A percentile compares a stretch with the other conserved stretches of the same genome.
phyloP scores from a whole-genome alignment of 1,140 invertebrate genomes.

The Drosophila oshimai region DNA sequence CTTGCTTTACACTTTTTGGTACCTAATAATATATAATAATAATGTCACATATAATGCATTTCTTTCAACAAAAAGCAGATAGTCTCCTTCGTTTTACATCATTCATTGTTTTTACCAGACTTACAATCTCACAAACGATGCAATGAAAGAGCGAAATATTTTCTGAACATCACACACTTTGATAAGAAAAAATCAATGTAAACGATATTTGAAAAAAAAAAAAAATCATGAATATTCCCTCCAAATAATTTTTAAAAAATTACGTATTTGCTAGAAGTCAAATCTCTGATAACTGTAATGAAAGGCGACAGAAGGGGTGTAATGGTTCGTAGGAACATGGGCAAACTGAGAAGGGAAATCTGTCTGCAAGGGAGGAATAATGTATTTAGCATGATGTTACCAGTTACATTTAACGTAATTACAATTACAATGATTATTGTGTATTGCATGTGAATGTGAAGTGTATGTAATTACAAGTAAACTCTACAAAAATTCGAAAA shows the following conservation, averaged over 20 bases:
- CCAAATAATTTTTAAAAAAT: constrained; percentile 82
- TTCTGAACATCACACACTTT: constrained; percentile 49
- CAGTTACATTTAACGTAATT: constrained; percentile 73
- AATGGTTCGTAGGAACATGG: constrained; percentile 26
- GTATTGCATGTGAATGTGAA: constrained; percentile 77
- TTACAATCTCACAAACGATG: constrained; percentile 31
- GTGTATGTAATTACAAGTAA: constrained; percentile 74
- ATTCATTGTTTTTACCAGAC: constrained; percentile 28
- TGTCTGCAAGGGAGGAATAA: constrained; percentile 49
- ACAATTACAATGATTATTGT: constrained; percentile 76
- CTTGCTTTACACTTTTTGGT: constrained; percentile 61
- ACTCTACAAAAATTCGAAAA: constrained; percentile 29
- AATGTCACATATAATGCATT: constrained; percentile 43
- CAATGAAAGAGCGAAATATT: constrained; percentile 34
- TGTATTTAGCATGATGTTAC: constrained; percentile 77
- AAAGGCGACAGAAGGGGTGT: neutral
- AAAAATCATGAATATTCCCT: constrained; percentile 80
- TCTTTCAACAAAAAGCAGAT: constrained; percentile 36
- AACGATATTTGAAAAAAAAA: constrained; percentile 61
- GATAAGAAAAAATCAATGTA: constrained; percentile 54
- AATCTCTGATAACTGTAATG: constrained; percentile 68
- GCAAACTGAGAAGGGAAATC: constrained; percentile 24
- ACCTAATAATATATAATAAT: constrained; percentile 42
- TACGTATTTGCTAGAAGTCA: constrained; percentile 68
- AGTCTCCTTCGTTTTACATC: constrained; percentile 8